A percentile compares a stretch with the other conserved stretches of the same genome.
Evolutionary conservation across 2,797 vertebrate species (phyloP).

Genomic region (Rallus crepitans): DNA sequence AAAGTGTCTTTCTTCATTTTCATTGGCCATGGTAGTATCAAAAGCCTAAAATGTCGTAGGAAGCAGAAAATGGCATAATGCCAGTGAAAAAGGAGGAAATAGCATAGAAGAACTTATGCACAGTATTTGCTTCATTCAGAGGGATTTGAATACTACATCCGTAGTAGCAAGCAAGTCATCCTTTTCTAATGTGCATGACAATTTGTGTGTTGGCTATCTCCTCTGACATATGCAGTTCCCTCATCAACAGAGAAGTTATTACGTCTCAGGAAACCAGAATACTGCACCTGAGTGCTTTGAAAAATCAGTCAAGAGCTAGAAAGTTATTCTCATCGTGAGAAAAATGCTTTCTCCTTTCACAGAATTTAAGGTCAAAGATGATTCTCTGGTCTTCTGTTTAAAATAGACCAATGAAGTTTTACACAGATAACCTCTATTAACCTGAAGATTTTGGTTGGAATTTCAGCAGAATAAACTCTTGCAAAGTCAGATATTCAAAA

Average conservation of each 20-base stretch:
- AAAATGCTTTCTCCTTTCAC: slow-evolving; percentile 50
- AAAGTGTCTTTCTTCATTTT: slow-evolving; percentile 70
- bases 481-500: not conserved
- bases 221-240: not conserved
- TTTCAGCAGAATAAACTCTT: not conserved
- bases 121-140: slow-evolving; percentile 24
- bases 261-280: not conserved
- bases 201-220: not conserved
- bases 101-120: slow-evolving; percentile 49
- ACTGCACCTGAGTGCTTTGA: not conserved
- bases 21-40: slow-evolving; percentile 43
- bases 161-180: slow-evolving; percentile 13
- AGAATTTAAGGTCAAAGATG: not conserved
- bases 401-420: not conserved
- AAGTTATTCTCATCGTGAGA: slow-evolving; percentile 10
- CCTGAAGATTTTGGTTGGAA: not conserved
- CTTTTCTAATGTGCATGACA: not conserved
- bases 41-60: slow-evolving; percentile 64
- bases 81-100: slow-evolving; percentile 64
- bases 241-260: not conserved
- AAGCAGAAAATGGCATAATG: slow-evolving; percentile 72
- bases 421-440: not conserved
- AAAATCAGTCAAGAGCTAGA: slow-evolving; percentile 50
- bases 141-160: slow-evolving; percentile 37
- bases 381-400: not conserved